These are phyloP conservation scores for Palythoa caribaeorum DNA, from an alignment of 92 coral and sea anemone genomes.

Conservation along the genomic window DNA sequence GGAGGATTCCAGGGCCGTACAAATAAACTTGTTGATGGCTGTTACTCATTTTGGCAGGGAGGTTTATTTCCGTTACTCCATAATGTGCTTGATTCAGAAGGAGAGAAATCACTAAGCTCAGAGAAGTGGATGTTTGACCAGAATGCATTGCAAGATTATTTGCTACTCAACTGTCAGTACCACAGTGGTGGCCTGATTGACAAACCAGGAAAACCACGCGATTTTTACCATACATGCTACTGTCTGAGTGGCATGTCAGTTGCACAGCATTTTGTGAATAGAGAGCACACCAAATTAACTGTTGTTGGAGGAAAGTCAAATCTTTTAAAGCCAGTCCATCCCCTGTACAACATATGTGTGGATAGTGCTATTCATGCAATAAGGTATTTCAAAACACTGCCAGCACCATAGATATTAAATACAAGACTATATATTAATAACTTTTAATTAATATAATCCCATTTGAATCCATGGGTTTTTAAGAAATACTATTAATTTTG, in stretches of 20 bases:
- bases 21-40: constrained; percentile 97
- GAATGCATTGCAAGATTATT: constrained; percentile 88
- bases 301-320: constrained; percentile 84
- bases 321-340: constrained; percentile 84
- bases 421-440: background rate
- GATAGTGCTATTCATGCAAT: constrained; percentile 84
- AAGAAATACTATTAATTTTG: background rate
- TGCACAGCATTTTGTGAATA: constrained; percentile 90
- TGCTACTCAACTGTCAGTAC: constrained; percentile 90
- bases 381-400: constrained; percentile 73
- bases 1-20: constrained; percentile 99
- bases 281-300: constrained; percentile 68
- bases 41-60: constrained; percentile 99
- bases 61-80: constrained; percentile 95
- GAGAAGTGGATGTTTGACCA: constrained; percentile 98
- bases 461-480: background rate
- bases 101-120: constrained; percentile 69
- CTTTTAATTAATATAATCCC: background rate
- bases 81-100: constrained; percentile 75
- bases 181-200: constrained; percentile 93
- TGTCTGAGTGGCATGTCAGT: constrained; percentile 97
- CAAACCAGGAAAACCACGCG: constrained; percentile 97
- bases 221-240: constrained; percentile 97
- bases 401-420: constrained; percentile 52
- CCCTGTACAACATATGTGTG: constrained; percentile 86